Percentiles rank a stretch among this genome's conserved stretches.
phyloP scores from a whole-genome alignment of 2,888 invertebrate genomes.

The Ophraella communa region DNA sequence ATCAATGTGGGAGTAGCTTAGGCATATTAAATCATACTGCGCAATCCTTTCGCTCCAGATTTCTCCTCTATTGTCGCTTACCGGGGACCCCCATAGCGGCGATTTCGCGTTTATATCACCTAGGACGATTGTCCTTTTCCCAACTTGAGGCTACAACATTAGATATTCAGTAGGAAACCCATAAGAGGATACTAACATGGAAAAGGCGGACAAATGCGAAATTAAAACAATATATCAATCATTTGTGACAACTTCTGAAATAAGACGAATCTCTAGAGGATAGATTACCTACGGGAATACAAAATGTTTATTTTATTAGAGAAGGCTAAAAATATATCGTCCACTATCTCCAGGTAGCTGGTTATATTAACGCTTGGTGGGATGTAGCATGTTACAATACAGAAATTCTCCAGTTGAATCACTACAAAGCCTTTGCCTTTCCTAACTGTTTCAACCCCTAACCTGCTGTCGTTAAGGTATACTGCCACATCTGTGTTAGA shows the following conservation, averaged over 20 bases:
- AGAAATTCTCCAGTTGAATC: background rate
- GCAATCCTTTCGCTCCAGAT: no score
- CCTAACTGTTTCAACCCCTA: background rate
- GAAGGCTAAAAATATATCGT: slow-evolving; percentile 2
- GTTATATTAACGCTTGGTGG: background rate
- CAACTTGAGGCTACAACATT: no score
- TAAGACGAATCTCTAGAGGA: slow-evolving; percentile 12
- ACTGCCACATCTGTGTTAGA: slow-evolving; percentile 7
- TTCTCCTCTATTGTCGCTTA: no score
- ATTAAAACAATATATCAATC: slow-evolving; percentile 15
- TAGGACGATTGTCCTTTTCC: no score
- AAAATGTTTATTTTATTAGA: slow-evolving; percentile 21
- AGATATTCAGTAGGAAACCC: background rate
- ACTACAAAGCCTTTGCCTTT: background rate
- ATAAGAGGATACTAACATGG: background rate
- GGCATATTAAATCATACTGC: no score
- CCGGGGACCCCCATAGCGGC: no score
- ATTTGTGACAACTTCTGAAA: slow-evolving; percentile 16
- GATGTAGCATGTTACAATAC: background rate
- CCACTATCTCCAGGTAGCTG: background rate
- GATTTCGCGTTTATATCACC: no score
- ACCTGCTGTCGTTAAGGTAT: background rate
- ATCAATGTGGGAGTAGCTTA: no score
- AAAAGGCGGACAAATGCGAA: slow-evolving; percentile 17
- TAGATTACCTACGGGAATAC: slow-evolving; percentile 1